Base-by-base conservation (phyloP, 2,888 invertebrate genomes). In the Amblyjoppa proteus region DNA sequence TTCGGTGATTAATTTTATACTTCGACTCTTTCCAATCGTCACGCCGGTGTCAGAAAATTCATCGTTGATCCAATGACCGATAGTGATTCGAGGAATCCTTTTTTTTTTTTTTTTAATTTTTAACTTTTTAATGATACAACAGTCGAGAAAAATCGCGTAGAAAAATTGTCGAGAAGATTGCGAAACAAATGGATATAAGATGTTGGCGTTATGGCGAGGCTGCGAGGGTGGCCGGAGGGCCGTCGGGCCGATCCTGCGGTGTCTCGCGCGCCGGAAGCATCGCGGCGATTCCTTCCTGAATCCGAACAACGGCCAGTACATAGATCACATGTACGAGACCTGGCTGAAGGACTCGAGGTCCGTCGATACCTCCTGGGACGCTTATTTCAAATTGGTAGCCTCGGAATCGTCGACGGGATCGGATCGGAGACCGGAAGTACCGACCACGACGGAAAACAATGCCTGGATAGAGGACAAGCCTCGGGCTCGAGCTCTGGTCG, bases 301-400 rank as follows among this genome's bases (percentile, higher is more conserved):
- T 58, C 90, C 89, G 81, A 90, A 81, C 25, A 92, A 90, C 68
- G 84, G 89, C 25, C 89, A 91, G 69, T 93, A 92, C 74, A 85
- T 93, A 58, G 92, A 93, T n/a, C 79, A 91, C n/a, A 87, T 93
- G 80, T 92, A 93, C 83, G 82, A 88, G 0, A 74, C 82, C 0
- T 93, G 93, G 93, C 56, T 87, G 3, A 89, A 90, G 16, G 89
- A 93, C 66, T 88, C 89, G 4, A 88, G 74, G 0, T 91, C 92
- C 0, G 91, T 93, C 1, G 87, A 85, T 41, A 25, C 85, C 0
- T 92, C 92, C 0, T 93, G 93, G 93, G 88, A 90, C 69, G 20
- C 45, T 1, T 93, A 90, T 76, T 93, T 93, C 79, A 86, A 86
- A 68, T 78, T 86, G 31, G 53, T 87, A 16, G 68, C 64, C 0